Evolutionary conservation across 2,797 vertebrate species (phyloP).

Genomic region (Neoniphon sammara): DNA sequence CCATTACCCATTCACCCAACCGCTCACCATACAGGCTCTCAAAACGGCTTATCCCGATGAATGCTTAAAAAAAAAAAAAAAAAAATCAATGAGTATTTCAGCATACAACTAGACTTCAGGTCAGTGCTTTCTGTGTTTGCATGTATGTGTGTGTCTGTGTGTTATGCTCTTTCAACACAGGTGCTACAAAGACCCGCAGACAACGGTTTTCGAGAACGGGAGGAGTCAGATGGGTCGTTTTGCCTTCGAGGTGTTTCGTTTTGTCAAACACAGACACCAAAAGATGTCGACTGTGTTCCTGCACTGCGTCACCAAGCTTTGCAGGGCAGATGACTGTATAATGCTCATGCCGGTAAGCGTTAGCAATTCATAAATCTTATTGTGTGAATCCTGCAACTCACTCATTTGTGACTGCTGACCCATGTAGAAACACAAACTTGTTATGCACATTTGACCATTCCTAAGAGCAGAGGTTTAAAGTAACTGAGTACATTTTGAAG

Average conservation of each 20-base stretch:
- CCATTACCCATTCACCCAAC: slow-evolving; percentile 77
- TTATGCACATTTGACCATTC: slow-evolving; percentile 3
- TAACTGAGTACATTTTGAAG: too few relatives aligned
- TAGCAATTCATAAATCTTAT: neutral
- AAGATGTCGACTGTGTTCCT: slow-evolving; percentile 98
- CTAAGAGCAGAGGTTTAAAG: neutral
- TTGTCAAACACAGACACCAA: slow-evolving; percentile 98
- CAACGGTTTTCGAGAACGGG: slow-evolving; percentile 95
- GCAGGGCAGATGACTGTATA: slow-evolving; percentile 92
- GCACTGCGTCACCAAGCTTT: slow-evolving; percentile 97
- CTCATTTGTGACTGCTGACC: slow-evolving; percentile 3
- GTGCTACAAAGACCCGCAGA: slow-evolving; percentile 97
- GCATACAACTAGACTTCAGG: slow-evolving; percentile 23
- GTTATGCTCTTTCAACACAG: slow-evolving; percentile 74
- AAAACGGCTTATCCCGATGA: slow-evolving; percentile 65
- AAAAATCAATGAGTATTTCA: slow-evolving; percentile 43
- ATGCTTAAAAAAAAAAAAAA: too few relatives aligned
- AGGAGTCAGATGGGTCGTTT: slow-evolving; percentile 96
- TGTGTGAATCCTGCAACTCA: neutral
- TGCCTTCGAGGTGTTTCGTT: slow-evolving; percentile 98
- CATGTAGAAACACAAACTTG: neutral
- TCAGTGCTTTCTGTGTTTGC: slow-evolving; percentile 14
- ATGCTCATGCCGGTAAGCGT: slow-evolving; percentile 91
- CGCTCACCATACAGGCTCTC: slow-evolving; percentile 51
- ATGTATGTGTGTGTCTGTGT: slow-evolving; percentile 26